Conservation (phyloP, 2,888 invertebrate genomes). For the Norana najaformis region DNA sequence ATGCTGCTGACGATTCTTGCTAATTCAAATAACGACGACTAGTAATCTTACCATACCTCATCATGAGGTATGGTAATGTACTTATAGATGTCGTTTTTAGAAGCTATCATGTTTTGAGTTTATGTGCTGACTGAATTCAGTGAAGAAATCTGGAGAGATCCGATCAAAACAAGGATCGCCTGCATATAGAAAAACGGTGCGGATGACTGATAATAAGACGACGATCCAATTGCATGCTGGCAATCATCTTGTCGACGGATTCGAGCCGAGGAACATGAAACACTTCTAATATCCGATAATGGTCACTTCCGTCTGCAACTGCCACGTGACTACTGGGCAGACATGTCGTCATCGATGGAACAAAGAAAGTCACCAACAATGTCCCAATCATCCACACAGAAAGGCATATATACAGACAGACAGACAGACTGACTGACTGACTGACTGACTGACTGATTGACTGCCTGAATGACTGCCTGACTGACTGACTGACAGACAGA, state of each 20-base stretch:
- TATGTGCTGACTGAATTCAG: background rate
- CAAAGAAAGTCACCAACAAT: background rate
- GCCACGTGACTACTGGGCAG: background rate
- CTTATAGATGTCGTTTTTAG: background rate
- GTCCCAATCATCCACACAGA: background rate
- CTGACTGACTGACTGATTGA: no score
- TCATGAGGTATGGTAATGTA: background rate
- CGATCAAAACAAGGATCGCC: background rate
- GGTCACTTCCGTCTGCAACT: background rate
- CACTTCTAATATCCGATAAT: background rate
- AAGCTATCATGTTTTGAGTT: background rate
- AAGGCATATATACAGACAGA: background rate
- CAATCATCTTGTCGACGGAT: constrained; percentile 5
- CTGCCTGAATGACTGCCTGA: no score
- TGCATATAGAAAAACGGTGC: background rate
- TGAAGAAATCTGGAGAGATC: background rate
- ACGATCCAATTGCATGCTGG: background rate
- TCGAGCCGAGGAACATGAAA: background rate
- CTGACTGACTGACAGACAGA: no score
- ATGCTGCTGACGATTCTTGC: background rate
- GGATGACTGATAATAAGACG: constrained; percentile 1
- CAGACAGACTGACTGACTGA: background rate
- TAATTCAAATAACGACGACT: background rate
- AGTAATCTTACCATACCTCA: background rate
- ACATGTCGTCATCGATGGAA: background rate